phyloP scores from a whole-genome alignment of 2,888 invertebrate genomes.

The Branchipolynoe longqiensis region DNA sequence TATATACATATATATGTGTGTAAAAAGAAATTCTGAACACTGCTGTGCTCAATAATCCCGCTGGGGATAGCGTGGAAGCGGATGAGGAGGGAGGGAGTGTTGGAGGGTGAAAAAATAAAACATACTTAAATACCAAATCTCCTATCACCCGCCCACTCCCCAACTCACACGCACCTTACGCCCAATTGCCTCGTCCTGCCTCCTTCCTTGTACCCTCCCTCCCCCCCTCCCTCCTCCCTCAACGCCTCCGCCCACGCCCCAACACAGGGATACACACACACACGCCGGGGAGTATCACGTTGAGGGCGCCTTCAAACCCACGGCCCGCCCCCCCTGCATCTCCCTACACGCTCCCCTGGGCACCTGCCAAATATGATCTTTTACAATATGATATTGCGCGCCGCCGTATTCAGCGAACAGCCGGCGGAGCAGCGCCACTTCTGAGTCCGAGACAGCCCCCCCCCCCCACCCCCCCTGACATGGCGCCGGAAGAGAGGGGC shows the following conservation, averaged over 20 bases:
- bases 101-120: no score
- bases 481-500: constrained; percentile 48
- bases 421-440: neutral
- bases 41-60: no score
- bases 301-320: neutral
- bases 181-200: neutral
- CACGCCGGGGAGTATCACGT: neutral
- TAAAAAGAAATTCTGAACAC: no score
- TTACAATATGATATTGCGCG: constrained; percentile 47
- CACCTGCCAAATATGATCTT: constrained; percentile 50
- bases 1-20: no score
- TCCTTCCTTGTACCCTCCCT: neutral
- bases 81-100: no score
- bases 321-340: neutral
- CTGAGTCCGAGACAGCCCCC: no score
- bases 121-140: no score
- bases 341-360: constrained; percentile 11
- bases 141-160: neutral
- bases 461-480: constrained; percentile 10
- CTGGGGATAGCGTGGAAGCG: no score
- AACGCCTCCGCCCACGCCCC: neutral
- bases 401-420: neutral
- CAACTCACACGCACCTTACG: neutral
- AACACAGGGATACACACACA: neutral
- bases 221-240: neutral